Percentiles rank a stretch among this genome's conserved stretches.
phyloP scores from a whole-genome alignment of 2,797 vertebrate genomes.

The Acrossocheilus fasciatus region DNA sequence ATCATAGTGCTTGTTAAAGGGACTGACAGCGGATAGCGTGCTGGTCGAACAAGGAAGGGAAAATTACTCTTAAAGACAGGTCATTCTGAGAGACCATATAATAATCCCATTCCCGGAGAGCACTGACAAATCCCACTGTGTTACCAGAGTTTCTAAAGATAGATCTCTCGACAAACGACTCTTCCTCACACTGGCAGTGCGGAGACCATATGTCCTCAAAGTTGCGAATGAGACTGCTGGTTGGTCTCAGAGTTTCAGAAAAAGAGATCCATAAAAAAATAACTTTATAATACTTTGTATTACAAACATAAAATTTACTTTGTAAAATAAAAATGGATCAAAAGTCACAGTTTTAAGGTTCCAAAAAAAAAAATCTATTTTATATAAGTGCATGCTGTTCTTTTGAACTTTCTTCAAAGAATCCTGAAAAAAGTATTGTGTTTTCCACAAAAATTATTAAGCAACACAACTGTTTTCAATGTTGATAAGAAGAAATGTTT shows the following conservation, averaged over 20 bases:
- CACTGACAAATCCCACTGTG: slow-evolving; percentile 14
- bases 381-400: neutral
- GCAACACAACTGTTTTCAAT: neutral
- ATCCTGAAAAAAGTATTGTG: neutral
- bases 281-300: too few species aligned
- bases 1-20: slow-evolving; percentile 12
- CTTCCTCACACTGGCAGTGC: slow-evolving; percentile 17
- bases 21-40: slow-evolving; percentile 8
- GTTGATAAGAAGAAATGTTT: neutral
- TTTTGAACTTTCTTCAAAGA: neutral
- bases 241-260: neutral
- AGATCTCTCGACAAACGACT: slow-evolving; percentile 10
- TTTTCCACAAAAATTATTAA: neutral
- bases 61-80: slow-evolving; percentile 46
- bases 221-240: neutral
- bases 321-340: neutral
- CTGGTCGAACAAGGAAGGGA: slow-evolving; percentile 2
- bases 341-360: neutral
- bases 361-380: neutral
- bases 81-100: slow-evolving; percentile 35
- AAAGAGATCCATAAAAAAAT: neutral
- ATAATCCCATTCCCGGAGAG: slow-evolving; percentile 11
- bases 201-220: slow-evolving; percentile 14
- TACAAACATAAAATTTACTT: too few species aligned
- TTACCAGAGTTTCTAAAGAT: slow-evolving; percentile 27